Percentiles rank a stretch among this genome's conserved stretches.
These are phyloP conservation scores for Salvelinus fontinalis DNA, from an alignment of 2,113 vertebrate species.

Conservation along the genomic window DNA sequence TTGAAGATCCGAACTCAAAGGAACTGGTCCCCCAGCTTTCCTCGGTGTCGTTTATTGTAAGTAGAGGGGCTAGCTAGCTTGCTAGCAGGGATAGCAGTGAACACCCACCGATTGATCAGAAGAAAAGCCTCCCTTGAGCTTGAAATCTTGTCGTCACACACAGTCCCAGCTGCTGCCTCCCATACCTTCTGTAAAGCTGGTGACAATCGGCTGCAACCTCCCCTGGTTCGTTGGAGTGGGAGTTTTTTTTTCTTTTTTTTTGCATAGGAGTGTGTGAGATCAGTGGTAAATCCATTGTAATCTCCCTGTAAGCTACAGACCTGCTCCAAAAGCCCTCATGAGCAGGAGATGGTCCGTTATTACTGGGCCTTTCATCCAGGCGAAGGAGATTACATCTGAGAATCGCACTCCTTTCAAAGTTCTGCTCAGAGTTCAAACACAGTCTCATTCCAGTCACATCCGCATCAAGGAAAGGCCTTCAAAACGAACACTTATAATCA, in stretches of 20 bases:
- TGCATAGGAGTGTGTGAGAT: constrained; percentile 70
- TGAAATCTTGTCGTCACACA: constrained; percentile 34
- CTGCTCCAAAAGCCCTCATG: constrained; percentile 63
- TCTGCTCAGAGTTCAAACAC: constrained; percentile 54
- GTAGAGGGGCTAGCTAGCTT: constrained; percentile 22
- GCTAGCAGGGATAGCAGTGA: constrained; percentile 25
- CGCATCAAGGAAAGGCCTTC: constrained; percentile 47
- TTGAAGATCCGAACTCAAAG: constrained; percentile 12
- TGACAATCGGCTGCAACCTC: constrained; percentile 28
- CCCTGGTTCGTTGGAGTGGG: constrained; percentile 23
- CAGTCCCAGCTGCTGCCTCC: constrained; percentile 28
- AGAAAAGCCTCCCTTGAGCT: constrained; percentile 40
- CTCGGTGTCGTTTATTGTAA: constrained; percentile 31
- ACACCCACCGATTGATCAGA: constrained; percentile 49
- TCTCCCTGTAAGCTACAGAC: constrained; percentile 71
- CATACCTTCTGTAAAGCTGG: constrained; percentile 29
- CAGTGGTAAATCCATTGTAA: constrained; percentile 74
- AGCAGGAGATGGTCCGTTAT: constrained; percentile 73
- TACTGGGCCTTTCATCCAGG: constrained; percentile 71
- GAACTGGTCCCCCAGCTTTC: constrained; percentile 14
- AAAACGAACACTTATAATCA: constrained; percentile 66
- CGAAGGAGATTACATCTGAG: constrained; percentile 77
- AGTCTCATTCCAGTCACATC: constrained; percentile 58
- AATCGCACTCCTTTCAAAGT: constrained; percentile 57
- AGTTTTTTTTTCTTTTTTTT: constrained; percentile 62